Percentiles rank a stretch among this genome's conserved stretches.
These are phyloP conservation scores for Strix uralensis DNA, from an alignment of 2,113 vertebrate genomes.

Conservation along the genomic window DNA sequence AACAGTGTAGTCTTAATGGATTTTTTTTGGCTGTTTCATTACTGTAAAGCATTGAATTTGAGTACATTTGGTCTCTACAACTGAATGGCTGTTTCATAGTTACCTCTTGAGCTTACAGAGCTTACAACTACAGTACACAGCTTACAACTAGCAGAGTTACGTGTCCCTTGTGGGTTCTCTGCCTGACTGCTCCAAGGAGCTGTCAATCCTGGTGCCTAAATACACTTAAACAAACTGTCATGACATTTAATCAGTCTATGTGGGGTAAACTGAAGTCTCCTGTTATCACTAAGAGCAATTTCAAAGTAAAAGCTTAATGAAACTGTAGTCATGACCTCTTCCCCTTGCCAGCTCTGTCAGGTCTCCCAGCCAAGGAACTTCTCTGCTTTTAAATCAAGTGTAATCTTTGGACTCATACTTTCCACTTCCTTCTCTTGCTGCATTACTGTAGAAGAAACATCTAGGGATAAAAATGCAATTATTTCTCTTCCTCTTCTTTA, in stretches of 20 bases:
- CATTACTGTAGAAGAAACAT: not conserved
- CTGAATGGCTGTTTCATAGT: not conserved
- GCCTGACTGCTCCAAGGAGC: not conserved
- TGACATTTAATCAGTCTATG: not conserved
- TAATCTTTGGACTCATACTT: rapidly evolving
- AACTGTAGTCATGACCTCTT: not conserved
- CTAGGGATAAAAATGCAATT: not conserved
- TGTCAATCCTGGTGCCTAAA: not conserved
- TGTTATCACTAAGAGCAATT: not conserved
- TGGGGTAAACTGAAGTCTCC: not conserved
- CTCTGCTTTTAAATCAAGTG: not conserved
- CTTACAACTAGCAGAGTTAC: not conserved
- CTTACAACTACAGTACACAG: not conserved
- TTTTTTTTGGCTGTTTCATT: not conserved
- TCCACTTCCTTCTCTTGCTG: not conserved
- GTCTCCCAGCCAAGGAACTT: not conserved
- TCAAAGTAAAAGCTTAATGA: not conserved
- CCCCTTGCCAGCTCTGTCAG: not conserved
- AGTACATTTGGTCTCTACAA: not conserved
- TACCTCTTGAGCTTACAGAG: not conserved
- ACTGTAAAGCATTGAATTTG: not conserved
- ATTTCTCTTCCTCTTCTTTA: not conserved
- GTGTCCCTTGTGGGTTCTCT: not conserved
- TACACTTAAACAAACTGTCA: not conserved
- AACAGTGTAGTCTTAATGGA: not conserved